Evolutionary conservation across 2,797 vertebrate genomes (phyloP), one percentile per base, ranked within the genome.

Genomic region (Champsocephalus esox): DNA sequence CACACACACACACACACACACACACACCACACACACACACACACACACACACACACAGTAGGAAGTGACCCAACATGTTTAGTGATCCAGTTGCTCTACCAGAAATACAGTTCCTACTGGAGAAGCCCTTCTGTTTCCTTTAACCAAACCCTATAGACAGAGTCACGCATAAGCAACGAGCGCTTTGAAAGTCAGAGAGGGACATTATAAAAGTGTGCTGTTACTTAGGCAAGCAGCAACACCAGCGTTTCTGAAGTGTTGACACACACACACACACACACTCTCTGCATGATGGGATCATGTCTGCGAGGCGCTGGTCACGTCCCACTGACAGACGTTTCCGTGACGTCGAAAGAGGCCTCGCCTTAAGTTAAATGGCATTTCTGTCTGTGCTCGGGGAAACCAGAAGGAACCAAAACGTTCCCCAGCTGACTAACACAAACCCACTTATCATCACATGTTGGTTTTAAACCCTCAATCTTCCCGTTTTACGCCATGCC

Each of bases 241-340:
- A 66, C 56, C 45, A 8, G 14, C 28, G 10, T 70, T 70, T 60
- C 69, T 69, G 48, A 1, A 62, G 50, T 88, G 59, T 66, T 71
- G 82, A 12, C 50, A 2, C 55, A 19, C 56, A 24, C 63, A 19
- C 55, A 19, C 56, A 24, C 63, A 19, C 62, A 44, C 34, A 51
- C 77, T 1, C 28, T 1, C 28, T 28, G 28, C 12, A 12, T 14
- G 24, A 51, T 21, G 24, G 38, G 61, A 62, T 5, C 28, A 28
- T 6, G 28, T 60, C 57, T 72, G 32, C 59, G n/a, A 61, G 77
- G 63, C 67, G 21, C 57, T 9, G 19, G 65, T 81, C 80, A 79
- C 71, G 73, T 76, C 86, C 48, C 59, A 41, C 64, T 63, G 51
- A 77, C 61, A 72, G 45, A 72, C 13, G 41, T 84, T 89, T 90